A percentile compares a stretch with the other conserved stretches of the same genome.
Evolutionary conservation across 1,140 invertebrate genomes (phyloP).

Genomic region (Cydia fagiglandana): DNA sequence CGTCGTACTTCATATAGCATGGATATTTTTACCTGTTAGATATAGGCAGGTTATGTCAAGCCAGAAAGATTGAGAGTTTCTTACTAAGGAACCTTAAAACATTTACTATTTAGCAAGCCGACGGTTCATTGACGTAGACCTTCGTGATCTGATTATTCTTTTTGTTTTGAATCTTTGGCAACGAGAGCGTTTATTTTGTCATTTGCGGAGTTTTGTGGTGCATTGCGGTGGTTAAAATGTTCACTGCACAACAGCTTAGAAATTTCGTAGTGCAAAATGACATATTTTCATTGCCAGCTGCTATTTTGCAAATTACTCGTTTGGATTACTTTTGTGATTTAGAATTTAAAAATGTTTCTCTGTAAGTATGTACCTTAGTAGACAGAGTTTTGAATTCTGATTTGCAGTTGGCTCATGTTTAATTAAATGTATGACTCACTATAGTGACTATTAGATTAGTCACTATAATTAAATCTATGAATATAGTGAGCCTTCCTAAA

Average conservation of each 20-base stretch:
- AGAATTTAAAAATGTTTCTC: background rate
- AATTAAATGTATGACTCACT: no score
- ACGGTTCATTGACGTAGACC: constrained; percentile 7
- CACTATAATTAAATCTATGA: no score
- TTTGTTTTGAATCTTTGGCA: constrained; percentile 11
- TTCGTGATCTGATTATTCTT: background rate
- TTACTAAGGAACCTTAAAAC: background rate
- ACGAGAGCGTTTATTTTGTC: constrained; percentile 7
- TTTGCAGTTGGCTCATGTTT: background rate
- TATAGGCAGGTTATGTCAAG: no score
- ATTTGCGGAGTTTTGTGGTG: constrained; percentile 10
- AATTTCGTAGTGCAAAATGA: background rate
- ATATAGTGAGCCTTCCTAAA: no score
- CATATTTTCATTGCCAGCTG: background rate
- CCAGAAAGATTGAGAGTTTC: no score
- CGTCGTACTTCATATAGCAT: no score
- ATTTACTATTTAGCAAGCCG: constrained; percentile 16
- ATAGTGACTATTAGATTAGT: no score
- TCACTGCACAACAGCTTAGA: background rate
- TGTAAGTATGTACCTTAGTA: background rate
- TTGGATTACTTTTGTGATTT: background rate
- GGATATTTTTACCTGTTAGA: no score
- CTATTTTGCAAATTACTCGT: background rate
- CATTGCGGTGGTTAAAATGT: background rate
- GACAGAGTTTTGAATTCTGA: background rate